Evolutionary conservation across 2,113 vertebrate species (phyloP), one percentile per base, ranked within the genome.

Genomic region (Vimba vimba): DNA sequence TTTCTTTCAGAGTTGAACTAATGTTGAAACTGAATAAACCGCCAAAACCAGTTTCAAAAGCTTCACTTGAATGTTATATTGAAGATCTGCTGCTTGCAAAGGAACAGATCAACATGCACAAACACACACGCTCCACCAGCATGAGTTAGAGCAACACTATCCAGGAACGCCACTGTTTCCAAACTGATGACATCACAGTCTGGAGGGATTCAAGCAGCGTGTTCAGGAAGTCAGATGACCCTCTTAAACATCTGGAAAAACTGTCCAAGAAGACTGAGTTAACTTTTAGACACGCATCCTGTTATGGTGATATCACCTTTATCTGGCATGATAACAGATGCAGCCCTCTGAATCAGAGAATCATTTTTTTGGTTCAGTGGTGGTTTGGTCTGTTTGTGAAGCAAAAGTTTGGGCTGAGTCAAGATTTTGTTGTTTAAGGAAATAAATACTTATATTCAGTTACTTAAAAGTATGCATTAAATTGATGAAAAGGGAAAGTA

Each of bases 171-270:
- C 19, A 21, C 25, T 0, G 9, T 52, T 68, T 82, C 55, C 39
- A 68, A 79, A 81, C 60, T 33, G 43, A 50, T 68, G 79, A 50
- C 62, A 69, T 69, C 79, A 82, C 25, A 52, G 45, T 52, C 52
- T 21, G 60, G 60, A 50, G 15, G 39, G 33, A 79, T 79, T 79
- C 5, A n/a, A 15, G 19, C 17, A 11, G 4, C 19, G 1, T 52
- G 62, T 68, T 69, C 43, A 69, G 62, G 45, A 82, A 68, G 45
- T 69, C 25, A 82, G 62, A 69, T 77, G 59, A 80, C 59, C 36
- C 79, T 30, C 79, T 80, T 30, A 80, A 66, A 64, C 45, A 55
- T 82, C 10, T 69, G 79, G 17, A n/a, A 69, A 80, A 80, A 80
- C 43, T 74, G 43, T 55, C 19, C 25, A 27, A 69, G 19, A 69